Evolutionary conservation across 1,140 invertebrate genomes (phyloP).

Genomic region (Augochlora pura): DNA sequence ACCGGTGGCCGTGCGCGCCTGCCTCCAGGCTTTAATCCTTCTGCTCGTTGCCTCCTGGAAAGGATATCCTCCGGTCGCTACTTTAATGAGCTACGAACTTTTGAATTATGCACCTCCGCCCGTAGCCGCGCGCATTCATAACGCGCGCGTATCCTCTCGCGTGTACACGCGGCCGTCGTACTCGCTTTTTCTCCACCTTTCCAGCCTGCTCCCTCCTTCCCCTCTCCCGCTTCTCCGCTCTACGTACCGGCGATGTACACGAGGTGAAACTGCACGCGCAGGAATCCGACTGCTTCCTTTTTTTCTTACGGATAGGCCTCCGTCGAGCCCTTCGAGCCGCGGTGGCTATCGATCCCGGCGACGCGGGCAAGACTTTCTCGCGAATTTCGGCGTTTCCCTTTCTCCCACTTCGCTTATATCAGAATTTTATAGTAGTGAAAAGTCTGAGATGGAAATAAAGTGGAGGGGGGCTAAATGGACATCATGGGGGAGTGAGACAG

Average conservation of each 20-base stretch:
- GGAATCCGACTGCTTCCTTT: conserved; percentile 18
- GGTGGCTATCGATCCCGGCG: conserved; percentile 30
- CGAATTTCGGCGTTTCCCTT: not conserved
- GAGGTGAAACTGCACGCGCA: conserved; percentile 33
- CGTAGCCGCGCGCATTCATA: conserved; percentile 47
- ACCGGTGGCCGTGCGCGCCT: conserved; percentile 55
- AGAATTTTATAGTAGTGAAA: no score
- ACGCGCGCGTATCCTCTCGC: conserved; percentile 24
- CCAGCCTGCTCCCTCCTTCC: not conserved
- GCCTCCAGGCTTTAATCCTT: conserved; percentile 59
- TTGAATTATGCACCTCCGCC: conserved; percentile 73
- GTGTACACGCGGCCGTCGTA: conserved; percentile 11
- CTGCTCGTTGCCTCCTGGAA: conserved; percentile 40
- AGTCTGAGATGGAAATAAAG: no score
- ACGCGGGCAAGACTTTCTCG: not conserved
- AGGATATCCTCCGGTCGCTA: conserved; percentile 55
- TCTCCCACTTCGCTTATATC: not conserved
- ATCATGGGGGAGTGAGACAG: no score
- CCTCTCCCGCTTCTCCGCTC: not conserved
- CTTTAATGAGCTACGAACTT: conserved; percentile 77
- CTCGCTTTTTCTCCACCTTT: conserved; percentile 4
- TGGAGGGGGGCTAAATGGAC: no score
- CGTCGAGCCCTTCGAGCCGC: no score
- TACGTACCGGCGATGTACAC: not conserved
- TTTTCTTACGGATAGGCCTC: no score